Conservation (phyloP, 2,888 invertebrate species). For the Tineola bisselliella region DNA sequence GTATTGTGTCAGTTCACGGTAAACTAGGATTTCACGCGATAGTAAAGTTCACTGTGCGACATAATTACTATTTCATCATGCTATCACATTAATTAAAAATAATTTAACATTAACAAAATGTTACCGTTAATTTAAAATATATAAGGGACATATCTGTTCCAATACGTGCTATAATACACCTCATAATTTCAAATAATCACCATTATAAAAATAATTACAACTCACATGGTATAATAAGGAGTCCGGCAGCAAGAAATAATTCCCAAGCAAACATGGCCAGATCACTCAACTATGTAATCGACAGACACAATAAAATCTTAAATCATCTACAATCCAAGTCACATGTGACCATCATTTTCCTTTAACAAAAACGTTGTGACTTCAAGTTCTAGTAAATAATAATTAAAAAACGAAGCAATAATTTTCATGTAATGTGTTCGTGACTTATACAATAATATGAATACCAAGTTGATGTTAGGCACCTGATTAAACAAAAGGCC, state of each 20-base stretch:
- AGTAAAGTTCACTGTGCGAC: background rate
- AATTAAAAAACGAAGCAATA: no score
- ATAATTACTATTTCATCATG: background rate
- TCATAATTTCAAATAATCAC: background rate
- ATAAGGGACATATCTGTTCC: background rate
- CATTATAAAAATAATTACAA: background rate
- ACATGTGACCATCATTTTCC: background rate
- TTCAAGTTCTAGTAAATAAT: no score
- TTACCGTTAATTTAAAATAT: no score
- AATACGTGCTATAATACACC: no score
- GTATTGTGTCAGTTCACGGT: slow-evolving; percentile 8
- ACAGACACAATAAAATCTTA: slow-evolving; percentile 7
- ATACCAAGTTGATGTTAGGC: background rate
- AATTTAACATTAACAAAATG: no score
- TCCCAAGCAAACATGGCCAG: slow-evolving; percentile 5
- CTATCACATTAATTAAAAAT: no score
- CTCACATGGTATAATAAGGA: slow-evolving; percentile 10
- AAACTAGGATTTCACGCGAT: background rate
- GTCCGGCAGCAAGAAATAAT: background rate
- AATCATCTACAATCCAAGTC: background rate
- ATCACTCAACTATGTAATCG: background rate
- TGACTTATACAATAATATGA: background rate
- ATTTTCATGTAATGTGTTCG: background rate
- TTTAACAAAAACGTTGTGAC: no score
- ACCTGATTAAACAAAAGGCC: slow-evolving; percentile 4